Evolutionary conservation across 2,113 vertebrate genomes (phyloP).

Genomic region (Ctenodactylus gundi): DNA sequence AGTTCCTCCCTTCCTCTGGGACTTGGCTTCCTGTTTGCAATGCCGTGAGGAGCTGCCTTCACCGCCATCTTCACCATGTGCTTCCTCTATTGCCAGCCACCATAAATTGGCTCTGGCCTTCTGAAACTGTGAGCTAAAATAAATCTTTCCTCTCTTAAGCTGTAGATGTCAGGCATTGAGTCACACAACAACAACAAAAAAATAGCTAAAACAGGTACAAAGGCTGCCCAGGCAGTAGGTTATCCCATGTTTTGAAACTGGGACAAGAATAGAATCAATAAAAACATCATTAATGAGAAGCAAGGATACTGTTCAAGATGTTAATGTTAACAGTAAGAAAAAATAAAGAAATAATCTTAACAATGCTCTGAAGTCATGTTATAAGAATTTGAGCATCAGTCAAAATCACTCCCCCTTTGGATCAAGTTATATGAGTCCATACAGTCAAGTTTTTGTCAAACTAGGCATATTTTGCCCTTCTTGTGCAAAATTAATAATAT

Average conservation of each 20-base stretch:
- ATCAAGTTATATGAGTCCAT: neutral
- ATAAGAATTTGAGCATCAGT: neutral
- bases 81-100: too few species aligned
- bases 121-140: too few species aligned
- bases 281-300: neutral
- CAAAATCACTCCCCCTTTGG: neutral
- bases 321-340: neutral
- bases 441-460: neutral
- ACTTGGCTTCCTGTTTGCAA: too few species aligned
- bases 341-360: neutral
- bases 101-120: too few species aligned
- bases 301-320: neutral
- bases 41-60: too few species aligned
- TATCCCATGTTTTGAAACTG: neutral
- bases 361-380: neutral
- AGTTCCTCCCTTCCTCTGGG: too few species aligned
- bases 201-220: too few species aligned
- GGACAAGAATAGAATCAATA: neutral
- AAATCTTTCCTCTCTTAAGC: too few species aligned
- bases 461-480: neutral
- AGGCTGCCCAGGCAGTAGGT: neutral
- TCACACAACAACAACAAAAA: too few species aligned
- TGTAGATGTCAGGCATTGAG: too few species aligned
- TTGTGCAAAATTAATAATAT: neutral
- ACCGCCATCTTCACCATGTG: too few species aligned